These are phyloP conservation scores for Larimichthys crocea DNA, from an alignment of 2,113 vertebrate species.

Conservation along the genomic window DNA sequence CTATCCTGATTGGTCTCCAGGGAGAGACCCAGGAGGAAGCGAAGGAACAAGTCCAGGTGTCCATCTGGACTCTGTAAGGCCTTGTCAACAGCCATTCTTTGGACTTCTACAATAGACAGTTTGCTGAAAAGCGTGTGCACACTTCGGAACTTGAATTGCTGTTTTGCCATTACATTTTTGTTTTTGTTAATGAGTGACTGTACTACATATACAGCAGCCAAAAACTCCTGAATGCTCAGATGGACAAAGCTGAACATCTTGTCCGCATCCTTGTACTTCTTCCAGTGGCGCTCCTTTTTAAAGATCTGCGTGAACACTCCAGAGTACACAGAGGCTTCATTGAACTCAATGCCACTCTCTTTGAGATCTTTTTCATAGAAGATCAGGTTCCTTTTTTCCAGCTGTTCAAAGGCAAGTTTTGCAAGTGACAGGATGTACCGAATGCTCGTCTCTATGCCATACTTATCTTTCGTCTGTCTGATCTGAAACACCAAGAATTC, in stretches of 20 bases:
- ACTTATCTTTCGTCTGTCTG: not conserved
- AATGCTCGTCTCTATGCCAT: not conserved
- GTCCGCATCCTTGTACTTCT: not conserved
- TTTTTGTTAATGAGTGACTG: slow-evolving; percentile 3
- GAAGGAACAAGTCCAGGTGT: slow-evolving; percentile 18
- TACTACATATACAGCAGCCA: slow-evolving; percentile 1
- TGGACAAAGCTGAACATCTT: slow-evolving; percentile 21
- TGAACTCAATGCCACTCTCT: slow-evolving; percentile 2
- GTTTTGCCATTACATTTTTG: not conserved
- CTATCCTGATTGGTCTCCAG: not conserved
- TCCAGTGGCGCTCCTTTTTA: slow-evolving; percentile 1
- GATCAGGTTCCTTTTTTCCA: slow-evolving; percentile 45
- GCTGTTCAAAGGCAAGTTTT: slow-evolving; percentile 34
- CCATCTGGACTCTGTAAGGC: slow-evolving; percentile 35
- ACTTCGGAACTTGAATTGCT: not conserved
- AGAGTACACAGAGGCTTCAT: slow-evolving; percentile 9
- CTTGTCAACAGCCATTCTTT: slow-evolving; percentile 5
- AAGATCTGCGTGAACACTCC: slow-evolving; percentile 55
- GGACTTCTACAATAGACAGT: not conserved
- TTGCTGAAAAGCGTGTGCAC: not conserved
- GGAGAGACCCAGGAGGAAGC: slow-evolving; percentile 1
- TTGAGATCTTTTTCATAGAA: slow-evolving; percentile 44
- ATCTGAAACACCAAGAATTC: slow-evolving; percentile 1
- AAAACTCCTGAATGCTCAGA: slow-evolving; percentile 21
- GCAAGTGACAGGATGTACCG: slow-evolving; percentile 3